These are phyloP conservation scores for Casuarius casuarius DNA, from an alignment of 2,113 vertebrate genomes.

Conservation along the genomic window DNA sequence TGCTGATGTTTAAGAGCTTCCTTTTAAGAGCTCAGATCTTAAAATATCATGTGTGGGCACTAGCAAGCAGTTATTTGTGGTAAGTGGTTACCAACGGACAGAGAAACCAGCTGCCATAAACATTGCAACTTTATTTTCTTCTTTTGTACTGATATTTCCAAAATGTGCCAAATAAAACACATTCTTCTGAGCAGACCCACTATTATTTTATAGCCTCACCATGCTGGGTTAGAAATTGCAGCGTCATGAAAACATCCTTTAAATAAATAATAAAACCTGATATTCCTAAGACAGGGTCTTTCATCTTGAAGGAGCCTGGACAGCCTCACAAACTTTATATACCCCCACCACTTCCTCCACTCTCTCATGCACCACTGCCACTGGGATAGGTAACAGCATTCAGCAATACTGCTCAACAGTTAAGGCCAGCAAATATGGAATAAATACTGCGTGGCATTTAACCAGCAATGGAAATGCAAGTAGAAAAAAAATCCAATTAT, in stretches of 20 bases:
- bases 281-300: background rate
- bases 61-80: conserved; percentile 64
- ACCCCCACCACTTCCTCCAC: background rate
- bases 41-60: conserved; percentile 60
- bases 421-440: background rate
- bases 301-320: background rate
- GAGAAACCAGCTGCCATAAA: conserved; percentile 45
- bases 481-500: background rate
- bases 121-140: conserved; percentile 40
- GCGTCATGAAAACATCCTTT: conserved; percentile 48
- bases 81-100: conserved; percentile 39
- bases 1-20: conserved; percentile 37
- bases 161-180: conserved; percentile 58
- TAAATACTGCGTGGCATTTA: background rate
- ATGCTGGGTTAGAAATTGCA: conserved; percentile 48
- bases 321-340: background rate
- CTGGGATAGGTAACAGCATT: background rate
- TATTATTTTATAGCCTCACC: conserved; percentile 27
- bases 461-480: background rate
- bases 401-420: rapidly evolving
- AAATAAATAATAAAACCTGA: conserved; percentile 54
- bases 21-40: conserved; percentile 40
- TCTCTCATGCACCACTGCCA: background rate
- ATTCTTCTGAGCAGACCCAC: conserved; percentile 14
- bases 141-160: background rate